phyloP scores from a whole-genome alignment of 2,888 invertebrate genomes.

The Eupelmus urozonus region DNA sequence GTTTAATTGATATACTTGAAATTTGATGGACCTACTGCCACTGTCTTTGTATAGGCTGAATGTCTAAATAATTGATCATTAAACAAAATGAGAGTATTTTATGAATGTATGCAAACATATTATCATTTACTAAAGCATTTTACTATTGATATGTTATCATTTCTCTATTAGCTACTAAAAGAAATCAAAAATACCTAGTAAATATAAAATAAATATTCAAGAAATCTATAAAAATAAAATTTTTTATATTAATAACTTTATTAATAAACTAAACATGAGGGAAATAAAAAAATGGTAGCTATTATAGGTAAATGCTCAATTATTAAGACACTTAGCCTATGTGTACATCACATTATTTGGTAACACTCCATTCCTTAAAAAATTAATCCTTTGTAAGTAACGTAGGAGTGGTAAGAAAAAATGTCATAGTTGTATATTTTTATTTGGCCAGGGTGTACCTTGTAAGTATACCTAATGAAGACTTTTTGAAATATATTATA shows the following conservation, averaged over 20 bases:
- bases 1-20: constrained; percentile 4
- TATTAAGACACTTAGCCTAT: constrained; percentile 43
- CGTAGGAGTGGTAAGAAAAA: constrained; percentile 3
- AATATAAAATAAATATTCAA: no score
- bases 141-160: neutral
- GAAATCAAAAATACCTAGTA: neutral
- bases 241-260: no score
- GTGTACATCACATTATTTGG: constrained; percentile 47
- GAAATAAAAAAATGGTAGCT: constrained; percentile 1
- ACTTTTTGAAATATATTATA: constrained; percentile 49
- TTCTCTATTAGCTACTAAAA: neutral
- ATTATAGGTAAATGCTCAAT: constrained; percentile 53
- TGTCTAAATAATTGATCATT: constrained; percentile 42
- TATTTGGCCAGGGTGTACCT: constrained; percentile 37
- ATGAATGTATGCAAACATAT: no score
- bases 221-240: neutral
- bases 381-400: constrained; percentile 39
- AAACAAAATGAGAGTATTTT: no score
- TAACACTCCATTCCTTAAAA: constrained; percentile 59
- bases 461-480: constrained; percentile 38
- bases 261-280: no score
- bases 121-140: no score
- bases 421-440: constrained; percentile 46
- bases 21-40: constrained; percentile 28
- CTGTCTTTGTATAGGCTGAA: constrained; percentile 6